Percentiles rank a stretch among this genome's conserved stretches.
Evolutionary conservation across 2,797 vertebrate species (phyloP).

Genomic region (Lepus townsendii): DNA sequence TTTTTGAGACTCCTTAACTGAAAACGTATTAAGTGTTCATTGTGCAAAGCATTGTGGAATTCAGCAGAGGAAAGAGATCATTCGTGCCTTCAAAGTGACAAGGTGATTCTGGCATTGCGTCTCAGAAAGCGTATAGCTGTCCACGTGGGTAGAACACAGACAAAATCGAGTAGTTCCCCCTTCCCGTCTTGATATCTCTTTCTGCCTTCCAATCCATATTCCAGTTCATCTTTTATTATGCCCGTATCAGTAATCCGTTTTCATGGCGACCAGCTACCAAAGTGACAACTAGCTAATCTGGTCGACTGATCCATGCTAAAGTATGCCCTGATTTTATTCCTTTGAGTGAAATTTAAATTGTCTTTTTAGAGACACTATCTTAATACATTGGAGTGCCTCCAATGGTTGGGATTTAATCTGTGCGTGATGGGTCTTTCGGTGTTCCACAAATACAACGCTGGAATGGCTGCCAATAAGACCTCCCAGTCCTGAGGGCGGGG

Average conservation of each 20-base stretch:
- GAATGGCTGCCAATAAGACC: background rate
- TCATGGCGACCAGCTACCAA: conserved; percentile 21
- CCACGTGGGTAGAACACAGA: background rate
- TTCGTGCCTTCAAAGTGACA: background rate
- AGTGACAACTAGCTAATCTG: conserved; percentile 30
- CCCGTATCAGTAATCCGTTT: conserved; percentile 48
- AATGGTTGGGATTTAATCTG: background rate
- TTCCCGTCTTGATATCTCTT: background rate
- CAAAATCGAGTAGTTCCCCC: background rate
- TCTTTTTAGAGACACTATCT: conserved; percentile 38
- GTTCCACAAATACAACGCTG: background rate
- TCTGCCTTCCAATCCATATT: background rate
- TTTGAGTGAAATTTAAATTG: background rate
- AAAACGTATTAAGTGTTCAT: conserved; percentile 3
- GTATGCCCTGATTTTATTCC: background rate
- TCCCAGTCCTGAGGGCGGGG: background rate
- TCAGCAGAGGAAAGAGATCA: background rate
- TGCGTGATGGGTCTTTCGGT: background rate
- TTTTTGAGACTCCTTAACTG: conserved; percentile 55
- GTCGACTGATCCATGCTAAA: background rate
- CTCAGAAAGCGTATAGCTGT: background rate
- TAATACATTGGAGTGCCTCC: background rate
- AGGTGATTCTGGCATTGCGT: conserved; percentile 22
- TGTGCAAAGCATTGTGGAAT: background rate
- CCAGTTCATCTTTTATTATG: conserved; percentile 26